Percentiles rank a stretch among this genome's conserved stretches.
phyloP scores from a whole-genome alignment of 2,113 vertebrate genomes.

The Ageneiosus marmoratus region DNA sequence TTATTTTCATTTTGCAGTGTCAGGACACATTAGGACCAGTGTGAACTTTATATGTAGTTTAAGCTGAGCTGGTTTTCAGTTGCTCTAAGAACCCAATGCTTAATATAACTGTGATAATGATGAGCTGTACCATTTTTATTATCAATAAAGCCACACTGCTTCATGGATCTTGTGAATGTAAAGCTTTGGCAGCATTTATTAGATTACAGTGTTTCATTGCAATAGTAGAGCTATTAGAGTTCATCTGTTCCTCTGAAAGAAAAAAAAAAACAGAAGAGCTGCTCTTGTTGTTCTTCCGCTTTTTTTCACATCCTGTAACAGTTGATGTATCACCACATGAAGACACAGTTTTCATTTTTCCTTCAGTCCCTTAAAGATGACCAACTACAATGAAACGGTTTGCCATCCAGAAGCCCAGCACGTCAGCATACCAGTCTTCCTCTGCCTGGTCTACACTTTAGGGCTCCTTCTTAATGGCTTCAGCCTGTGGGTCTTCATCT shows the following conservation, averaged over 20 bases:
- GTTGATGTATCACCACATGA: neutral
- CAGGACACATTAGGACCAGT: neutral
- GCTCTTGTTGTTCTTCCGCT: neutral
- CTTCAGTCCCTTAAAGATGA: conserved; percentile 21
- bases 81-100: neutral
- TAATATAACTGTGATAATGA: neutral
- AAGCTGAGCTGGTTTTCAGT: neutral
- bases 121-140: neutral
- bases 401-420: conserved; percentile 40
- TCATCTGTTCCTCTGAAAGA: neutral
- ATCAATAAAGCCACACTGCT: too few species aligned
- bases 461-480: conserved; percentile 68
- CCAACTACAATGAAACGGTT: neutral
- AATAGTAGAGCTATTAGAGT: too few species aligned
- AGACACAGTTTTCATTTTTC: neutral
- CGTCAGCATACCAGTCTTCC: conserved; percentile 54
- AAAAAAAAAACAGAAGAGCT: conserved; percentile 3
- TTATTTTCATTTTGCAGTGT: neutral
- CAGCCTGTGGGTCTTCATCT: conserved; percentile 73
- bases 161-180: neutral
- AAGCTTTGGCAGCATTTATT: neutral
- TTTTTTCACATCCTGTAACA: neutral
- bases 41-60: neutral
- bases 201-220: too few species aligned
- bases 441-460: conserved; percentile 66